Evolutionary conservation across 92 coral and sea anemone species (phyloP).

Genomic region (Epizoanthus stellaris): DNA sequence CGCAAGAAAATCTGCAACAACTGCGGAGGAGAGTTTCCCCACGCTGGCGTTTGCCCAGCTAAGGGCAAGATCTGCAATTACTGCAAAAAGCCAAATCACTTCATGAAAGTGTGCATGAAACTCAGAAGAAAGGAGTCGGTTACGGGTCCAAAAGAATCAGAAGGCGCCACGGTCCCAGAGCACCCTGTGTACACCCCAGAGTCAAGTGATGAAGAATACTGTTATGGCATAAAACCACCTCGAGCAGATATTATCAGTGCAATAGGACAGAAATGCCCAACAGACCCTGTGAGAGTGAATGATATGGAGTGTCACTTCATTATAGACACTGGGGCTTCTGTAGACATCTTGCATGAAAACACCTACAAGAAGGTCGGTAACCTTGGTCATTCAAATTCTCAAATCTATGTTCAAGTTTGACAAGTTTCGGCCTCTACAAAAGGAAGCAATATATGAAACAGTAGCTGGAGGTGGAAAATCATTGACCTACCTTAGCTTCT

Average conservation of each 20-base stretch:
- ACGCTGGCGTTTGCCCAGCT: no score
- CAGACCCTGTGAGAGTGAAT: not conserved
- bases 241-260: not conserved
- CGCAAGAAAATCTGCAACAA: slow-evolving; percentile 12
- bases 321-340: slow-evolving; percentile 1
- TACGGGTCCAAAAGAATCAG: no score
- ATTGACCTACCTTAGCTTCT: no score
- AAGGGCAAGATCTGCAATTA: no score
- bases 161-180: not conserved
- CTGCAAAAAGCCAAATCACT: no score
- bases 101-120: no score
- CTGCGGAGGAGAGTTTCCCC: slow-evolving; percentile 10
- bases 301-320: not conserved
- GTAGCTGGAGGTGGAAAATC: no score
- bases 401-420: no score
- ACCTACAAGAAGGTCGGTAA: slow-evolving; percentile 5
- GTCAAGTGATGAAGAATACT: not conserved
- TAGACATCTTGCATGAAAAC: not conserved
- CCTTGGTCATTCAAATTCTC: no score
- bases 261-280: slow-evolving; percentile 23
- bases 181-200: not conserved
- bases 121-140: no score
- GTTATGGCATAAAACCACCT: not conserved
- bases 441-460: no score
- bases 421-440: no score